These are phyloP conservation scores for Acipenser ruthenus DNA, from an alignment of 2,797 vertebrate species.

Conservation along the genomic window DNA sequence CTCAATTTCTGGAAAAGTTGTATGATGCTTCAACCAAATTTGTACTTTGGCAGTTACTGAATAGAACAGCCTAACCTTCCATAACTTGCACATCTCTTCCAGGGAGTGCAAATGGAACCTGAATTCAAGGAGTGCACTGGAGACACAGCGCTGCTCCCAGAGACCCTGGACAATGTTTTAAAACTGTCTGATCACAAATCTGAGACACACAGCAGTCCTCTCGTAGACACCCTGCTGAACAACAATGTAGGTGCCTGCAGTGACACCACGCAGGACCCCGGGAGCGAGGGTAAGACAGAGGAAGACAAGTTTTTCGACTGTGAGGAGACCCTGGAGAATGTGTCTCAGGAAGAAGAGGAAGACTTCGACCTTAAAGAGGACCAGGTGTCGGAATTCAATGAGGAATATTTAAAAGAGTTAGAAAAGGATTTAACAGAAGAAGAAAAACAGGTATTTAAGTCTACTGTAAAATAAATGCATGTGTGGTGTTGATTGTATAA, in stretches of 20 bases:
- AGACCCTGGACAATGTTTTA: constrained; percentile 34
- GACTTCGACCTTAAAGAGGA: constrained; percentile 49
- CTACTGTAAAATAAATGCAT: too few relatives aligned
- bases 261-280: background rate
- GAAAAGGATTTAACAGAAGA: constrained; percentile 81
- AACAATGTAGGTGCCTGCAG: background rate
- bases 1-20: too few relatives aligned
- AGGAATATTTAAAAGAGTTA: constrained; percentile 70
- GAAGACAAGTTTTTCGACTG: constrained; percentile 78
- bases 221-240: background rate
- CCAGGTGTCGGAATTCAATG: constrained; percentile 60
- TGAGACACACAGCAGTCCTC: background rate
- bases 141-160: constrained; percentile 36
- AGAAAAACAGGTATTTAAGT: constrained; percentile 72
- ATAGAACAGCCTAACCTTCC: background rate
- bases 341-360: constrained; percentile 26
- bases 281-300: constrained; percentile 30
- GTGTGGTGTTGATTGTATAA: too few relatives aligned
- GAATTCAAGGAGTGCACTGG: constrained; percentile 4
- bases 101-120: constrained; percentile 10
- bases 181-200: constrained; percentile 40
- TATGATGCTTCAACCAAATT: background rate
- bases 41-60: constrained; percentile 1
- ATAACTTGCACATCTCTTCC: background rate
- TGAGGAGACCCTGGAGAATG: constrained; percentile 53